These are phyloP conservation scores for Pachypanchax playfairii DNA, from an alignment of 2,113 vertebrate genomes.

Conservation along the genomic window DNA sequence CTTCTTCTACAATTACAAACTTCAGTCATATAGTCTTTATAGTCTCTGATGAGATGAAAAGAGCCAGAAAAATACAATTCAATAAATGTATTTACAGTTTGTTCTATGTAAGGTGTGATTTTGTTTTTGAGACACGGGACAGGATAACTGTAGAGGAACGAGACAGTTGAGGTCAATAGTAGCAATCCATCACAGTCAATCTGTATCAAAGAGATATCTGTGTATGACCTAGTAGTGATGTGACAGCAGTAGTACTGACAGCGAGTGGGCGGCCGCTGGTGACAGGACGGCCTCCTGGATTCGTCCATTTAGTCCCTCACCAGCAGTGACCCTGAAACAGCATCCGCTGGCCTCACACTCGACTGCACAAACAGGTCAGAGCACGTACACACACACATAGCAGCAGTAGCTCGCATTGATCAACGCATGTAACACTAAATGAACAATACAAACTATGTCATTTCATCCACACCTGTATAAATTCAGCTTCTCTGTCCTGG, in stretches of 20 bases:
- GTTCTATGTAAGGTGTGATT: constrained; percentile 12
- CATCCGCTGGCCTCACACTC: constrained; percentile 74
- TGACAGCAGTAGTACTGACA: constrained; percentile 57
- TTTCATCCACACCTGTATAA: constrained; percentile 43
- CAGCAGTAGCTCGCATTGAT: constrained; percentile 46
- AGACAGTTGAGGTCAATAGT: constrained; percentile 28
- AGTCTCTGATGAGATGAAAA: not conserved
- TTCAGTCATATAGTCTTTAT: too few species aligned
- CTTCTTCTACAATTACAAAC: too few species aligned
- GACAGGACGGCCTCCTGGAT: constrained; percentile 60
- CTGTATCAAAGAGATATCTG: constrained; percentile 28
- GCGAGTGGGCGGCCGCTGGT: constrained; percentile 46
- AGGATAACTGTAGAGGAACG: constrained; percentile 2
- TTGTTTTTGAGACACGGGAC: constrained; percentile 4
- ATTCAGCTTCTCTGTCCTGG: not conserved
- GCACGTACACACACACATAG: constrained; percentile 23
- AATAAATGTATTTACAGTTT: not conserved
- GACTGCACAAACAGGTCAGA: constrained; percentile 78
- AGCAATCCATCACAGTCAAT: constrained; percentile 59
- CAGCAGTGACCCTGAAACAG: constrained; percentile 76
- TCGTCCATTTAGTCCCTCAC: constrained; percentile 70
- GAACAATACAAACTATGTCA: constrained; percentile 29
- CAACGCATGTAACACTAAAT: constrained; percentile 65
- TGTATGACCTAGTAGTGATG: constrained; percentile 50
- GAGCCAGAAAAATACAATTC: too few species aligned